Conservation (phyloP, 1,140 invertebrate genomes). For the Gonatopus flavifemur region DNA sequence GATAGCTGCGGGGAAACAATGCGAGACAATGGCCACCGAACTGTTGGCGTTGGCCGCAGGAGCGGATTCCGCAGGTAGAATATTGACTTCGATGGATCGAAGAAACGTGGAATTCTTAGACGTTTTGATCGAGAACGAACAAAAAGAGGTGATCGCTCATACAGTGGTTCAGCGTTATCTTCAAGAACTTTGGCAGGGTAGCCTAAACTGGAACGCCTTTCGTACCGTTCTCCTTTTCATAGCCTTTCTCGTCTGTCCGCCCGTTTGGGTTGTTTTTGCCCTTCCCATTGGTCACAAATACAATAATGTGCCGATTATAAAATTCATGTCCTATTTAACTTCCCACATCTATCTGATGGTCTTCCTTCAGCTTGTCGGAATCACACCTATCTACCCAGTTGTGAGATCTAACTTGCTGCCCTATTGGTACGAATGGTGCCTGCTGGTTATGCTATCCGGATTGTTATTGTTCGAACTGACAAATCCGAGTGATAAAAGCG, state of each 20-base stretch:
- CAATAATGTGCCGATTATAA: slow-evolving; percentile 96
- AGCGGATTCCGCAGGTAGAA: slow-evolving; percentile 87
- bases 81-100: slow-evolving; percentile 88
- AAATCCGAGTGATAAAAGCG: slow-evolving; percentile 93
- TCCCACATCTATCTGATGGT: slow-evolving; percentile 97
- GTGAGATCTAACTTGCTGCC: slow-evolving; percentile 73
- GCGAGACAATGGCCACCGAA: slow-evolving; percentile 96
- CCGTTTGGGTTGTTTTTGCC: slow-evolving; percentile 95
- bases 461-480: slow-evolving; percentile 94
- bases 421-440: slow-evolving; percentile 95
- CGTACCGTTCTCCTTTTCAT: slow-evolving; percentile 91
- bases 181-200: slow-evolving; percentile 95
- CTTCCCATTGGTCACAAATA: slow-evolving; percentile 93
- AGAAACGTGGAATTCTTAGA: slow-evolving; percentile 94
- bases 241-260: slow-evolving; percentile 88
- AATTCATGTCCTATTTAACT: slow-evolving; percentile 98
- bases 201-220: slow-evolving; percentile 93
- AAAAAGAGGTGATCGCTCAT: slow-evolving; percentile 94
- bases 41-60: slow-evolving; percentile 90
- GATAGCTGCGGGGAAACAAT: slow-evolving; percentile 90
- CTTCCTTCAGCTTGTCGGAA: slow-evolving; percentile 86
- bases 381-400: slow-evolving; percentile 84
- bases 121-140: slow-evolving; percentile 97
- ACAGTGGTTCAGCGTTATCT: slow-evolving; percentile 87
- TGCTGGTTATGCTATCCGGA: slow-evolving; percentile 94